These are phyloP conservation scores for Nomada hirtipes DNA, from an alignment of 2,888 invertebrate genomes.

Conservation along the genomic window DNA sequence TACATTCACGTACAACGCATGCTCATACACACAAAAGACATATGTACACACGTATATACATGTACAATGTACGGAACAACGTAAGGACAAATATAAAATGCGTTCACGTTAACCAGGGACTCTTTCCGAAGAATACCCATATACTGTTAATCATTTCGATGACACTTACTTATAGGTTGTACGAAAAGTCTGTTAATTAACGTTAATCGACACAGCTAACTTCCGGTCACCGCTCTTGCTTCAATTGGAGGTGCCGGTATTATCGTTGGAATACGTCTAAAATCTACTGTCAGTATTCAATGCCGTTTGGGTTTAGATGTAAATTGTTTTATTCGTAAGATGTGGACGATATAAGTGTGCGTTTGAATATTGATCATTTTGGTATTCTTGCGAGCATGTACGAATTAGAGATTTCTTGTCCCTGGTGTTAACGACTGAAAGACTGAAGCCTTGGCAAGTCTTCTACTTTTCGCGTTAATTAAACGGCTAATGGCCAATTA, in stretches of 20 bases:
- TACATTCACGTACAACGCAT: conserved; percentile 52
- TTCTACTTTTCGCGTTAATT: conserved; percentile 60
- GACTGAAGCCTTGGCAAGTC: conserved; percentile 67
- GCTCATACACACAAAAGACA: conserved; percentile 26
- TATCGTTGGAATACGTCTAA: background rate
- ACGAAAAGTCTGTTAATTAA: background rate
- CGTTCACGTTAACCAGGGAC: conserved; percentile 55
- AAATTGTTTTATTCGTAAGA: conserved; percentile 7
- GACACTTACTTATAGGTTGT: conserved; percentile 16
- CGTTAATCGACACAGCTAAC: conserved; percentile 2
- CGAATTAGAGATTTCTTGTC: conserved; percentile 37
- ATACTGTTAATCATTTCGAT: conserved; percentile 25
- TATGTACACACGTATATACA: conserved; percentile 20
- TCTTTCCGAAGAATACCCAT: conserved; percentile 21
- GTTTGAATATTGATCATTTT: background rate
- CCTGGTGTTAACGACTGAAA: conserved; percentile 67
- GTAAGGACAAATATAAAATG: conserved; percentile 36
- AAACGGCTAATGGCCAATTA: conserved; percentile 48
- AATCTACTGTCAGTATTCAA: no score
- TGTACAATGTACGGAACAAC: conserved; percentile 36
- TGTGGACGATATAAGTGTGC: background rate
- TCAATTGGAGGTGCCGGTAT: background rate
- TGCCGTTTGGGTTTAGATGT: background rate
- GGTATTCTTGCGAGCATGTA: conserved; percentile 11
- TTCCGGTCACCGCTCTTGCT: background rate